phyloP scores from a whole-genome alignment of 2,113 vertebrate genomes.

The Epinephelus moara region DNA sequence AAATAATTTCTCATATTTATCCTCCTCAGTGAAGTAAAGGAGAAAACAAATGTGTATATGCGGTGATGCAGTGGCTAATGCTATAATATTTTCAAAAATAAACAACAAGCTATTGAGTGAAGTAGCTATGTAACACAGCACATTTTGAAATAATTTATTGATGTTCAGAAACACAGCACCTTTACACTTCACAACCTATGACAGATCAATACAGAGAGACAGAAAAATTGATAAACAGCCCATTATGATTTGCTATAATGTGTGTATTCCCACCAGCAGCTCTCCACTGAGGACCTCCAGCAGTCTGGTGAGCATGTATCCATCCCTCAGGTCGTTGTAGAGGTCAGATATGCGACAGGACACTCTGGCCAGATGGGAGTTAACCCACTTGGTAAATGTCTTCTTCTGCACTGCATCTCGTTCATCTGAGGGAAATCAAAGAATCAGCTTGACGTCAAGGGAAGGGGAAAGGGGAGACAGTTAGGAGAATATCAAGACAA shows the following conservation, averaged over 20 bases:
- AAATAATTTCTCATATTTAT: not conserved
- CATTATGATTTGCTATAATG: not conserved
- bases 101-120: not conserved
- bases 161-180: not conserved
- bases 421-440: conserved; percentile 84
- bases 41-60: not conserved
- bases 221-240: not conserved
- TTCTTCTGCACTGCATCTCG: conserved; percentile 97
- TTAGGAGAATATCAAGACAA: not conserved
- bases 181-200: not conserved
- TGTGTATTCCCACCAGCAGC: conserved; percentile 86
- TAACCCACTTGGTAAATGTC: conserved; percentile 97
- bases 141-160: not conserved
- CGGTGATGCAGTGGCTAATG: no score
- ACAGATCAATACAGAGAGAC: not conserved
- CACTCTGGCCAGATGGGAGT: conserved; percentile 91
- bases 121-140: not conserved
- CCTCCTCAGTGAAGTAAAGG: not conserved
- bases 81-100: no score
- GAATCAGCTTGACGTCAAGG: not conserved
- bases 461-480: no score
- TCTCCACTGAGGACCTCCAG: conserved; percentile 96
- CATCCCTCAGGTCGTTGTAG: conserved; percentile 92
- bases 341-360: conserved; percentile 93
- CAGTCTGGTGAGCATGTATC: conserved; percentile 92